Percentiles rank a stretch among this genome's conserved stretches.
Evolutionary conservation across 2,113 vertebrate species (phyloP).

Genomic region (Macquaria australasica): DNA sequence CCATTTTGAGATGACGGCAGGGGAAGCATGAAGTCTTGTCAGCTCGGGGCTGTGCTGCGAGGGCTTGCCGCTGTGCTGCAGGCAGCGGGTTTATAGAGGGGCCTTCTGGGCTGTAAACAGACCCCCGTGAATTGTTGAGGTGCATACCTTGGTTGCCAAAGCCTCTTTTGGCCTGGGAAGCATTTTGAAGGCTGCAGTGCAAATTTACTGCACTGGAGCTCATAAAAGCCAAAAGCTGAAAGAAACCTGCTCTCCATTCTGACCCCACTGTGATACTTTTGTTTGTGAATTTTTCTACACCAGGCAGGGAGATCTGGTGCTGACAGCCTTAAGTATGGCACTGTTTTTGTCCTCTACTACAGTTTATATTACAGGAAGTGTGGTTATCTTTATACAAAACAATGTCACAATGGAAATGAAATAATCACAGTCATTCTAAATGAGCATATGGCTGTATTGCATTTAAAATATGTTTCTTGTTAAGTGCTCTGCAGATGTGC

Average conservation of each 20-base stretch:
- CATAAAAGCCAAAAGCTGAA: slow-evolving; percentile 75
- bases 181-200: slow-evolving; percentile 70
- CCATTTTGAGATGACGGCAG: slow-evolving; percentile 23
- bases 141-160: slow-evolving; percentile 73
- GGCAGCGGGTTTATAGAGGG: slow-evolving; percentile 69
- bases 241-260: slow-evolving; percentile 63
- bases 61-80: slow-evolving; percentile 42
- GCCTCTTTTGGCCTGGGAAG: slow-evolving; percentile 63
- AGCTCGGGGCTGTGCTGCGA: slow-evolving; percentile 13
- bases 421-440: slow-evolving; percentile 56
- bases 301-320: slow-evolving; percentile 12
- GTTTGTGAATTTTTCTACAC: slow-evolving; percentile 52
- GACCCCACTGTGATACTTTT: slow-evolving; percentile 64
- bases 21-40: slow-evolving; percentile 51
- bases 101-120: slow-evolving; percentile 77
- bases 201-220: slow-evolving; percentile 74
- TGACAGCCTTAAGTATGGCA: slow-evolving; percentile 39
- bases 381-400: slow-evolving; percentile 52
- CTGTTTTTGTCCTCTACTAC: slow-evolving; percentile 28
- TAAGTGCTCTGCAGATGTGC: slow-evolving; percentile 63
- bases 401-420: slow-evolving; percentile 56
- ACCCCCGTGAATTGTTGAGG: slow-evolving; percentile 77
- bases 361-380: slow-evolving; percentile 51
- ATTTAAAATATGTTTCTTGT: slow-evolving; percentile 70
- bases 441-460: slow-evolving; percentile 24